phyloP scores from a whole-genome alignment of 1,140 invertebrate species.

The Bilobella aurantiaca region DNA sequence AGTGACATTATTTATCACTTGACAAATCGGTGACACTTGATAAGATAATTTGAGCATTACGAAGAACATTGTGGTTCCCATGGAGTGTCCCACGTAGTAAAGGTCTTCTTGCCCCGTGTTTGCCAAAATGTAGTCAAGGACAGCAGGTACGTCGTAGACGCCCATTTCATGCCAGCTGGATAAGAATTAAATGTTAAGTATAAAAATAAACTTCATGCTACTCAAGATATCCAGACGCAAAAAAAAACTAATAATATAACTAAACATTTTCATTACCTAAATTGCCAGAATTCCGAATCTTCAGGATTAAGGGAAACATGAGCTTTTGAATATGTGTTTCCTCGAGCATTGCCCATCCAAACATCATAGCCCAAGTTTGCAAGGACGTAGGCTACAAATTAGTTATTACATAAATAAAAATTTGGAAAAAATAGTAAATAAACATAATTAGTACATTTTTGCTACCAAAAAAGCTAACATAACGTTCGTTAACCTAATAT shows the following conservation, averaged over 20 bases:
- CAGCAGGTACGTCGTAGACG: constrained; percentile 43
- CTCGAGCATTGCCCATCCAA: constrained; percentile 42
- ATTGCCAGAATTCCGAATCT: neutral
- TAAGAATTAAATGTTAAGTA: too few species aligned
- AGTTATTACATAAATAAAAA: constrained; percentile 16
- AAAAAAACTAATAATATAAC: too few species aligned
- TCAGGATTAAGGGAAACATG: neutral
- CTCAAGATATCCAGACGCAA: too few species aligned
- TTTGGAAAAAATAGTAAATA: constrained; percentile 49
- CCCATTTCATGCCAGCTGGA: constrained; percentile 38
- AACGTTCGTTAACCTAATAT: neutral
- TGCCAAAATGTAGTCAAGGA: constrained; percentile 46
- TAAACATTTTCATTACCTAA: neutral
- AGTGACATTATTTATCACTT: too few species aligned
- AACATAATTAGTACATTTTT: too few species aligned
- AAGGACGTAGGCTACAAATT: constrained; percentile 34
- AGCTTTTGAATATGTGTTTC: constrained; percentile 40
- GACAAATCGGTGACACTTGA: too few species aligned
- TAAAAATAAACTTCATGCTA: too few species aligned
- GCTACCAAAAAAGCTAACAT: neutral
- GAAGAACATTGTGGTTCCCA: constrained; percentile 50
- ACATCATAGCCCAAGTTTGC: constrained; percentile 43
- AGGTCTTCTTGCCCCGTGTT: constrained; percentile 49
- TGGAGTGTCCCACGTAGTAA: constrained; percentile 57
- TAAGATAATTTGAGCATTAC: too few species aligned